Conservation (phyloP, 2,888 invertebrate species). For the Phyllotreta cruciferae region DNA sequence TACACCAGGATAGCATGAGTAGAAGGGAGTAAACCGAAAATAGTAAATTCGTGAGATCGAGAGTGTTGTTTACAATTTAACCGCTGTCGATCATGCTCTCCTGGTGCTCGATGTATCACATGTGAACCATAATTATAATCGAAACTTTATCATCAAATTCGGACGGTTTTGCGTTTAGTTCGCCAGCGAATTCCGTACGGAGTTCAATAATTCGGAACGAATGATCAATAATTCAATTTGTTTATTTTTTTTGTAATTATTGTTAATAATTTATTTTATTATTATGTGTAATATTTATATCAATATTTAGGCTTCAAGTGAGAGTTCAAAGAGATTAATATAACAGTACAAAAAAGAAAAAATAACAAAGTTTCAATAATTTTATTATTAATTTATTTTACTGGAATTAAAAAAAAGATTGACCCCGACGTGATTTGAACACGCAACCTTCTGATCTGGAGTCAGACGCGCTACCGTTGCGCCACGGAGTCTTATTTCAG, state of each 20-base stretch:
- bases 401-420: constrained; percentile 56
- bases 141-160: not conserved
- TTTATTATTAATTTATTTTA: too few species aligned
- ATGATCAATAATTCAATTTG: not conserved
- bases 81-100: not conserved
- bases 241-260: too few species aligned
- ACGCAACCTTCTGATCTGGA: constrained; percentile 98
- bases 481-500: constrained; percentile 79
- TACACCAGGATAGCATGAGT: constrained; percentile 6
- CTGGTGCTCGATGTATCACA: constrained; percentile 15
- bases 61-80: constrained; percentile 16
- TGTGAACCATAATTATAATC: constrained; percentile 1
- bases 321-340: too few species aligned
- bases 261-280: too few species aligned
- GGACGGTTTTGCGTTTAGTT: not conserved
- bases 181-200: too few species aligned
- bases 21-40: not conserved
- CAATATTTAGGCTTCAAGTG: too few species aligned
- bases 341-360: too few species aligned
- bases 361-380: too few species aligned
- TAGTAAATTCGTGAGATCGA: too few species aligned
- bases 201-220: not conserved
- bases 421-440: constrained; percentile 97
- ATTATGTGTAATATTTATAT: too few species aligned
- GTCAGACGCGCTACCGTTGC: constrained; percentile 98